Evolutionary conservation across 2,797 vertebrate genomes (phyloP), one percentile per base, ranked within the genome.

Genomic region (Myotis findleyi): DNA sequence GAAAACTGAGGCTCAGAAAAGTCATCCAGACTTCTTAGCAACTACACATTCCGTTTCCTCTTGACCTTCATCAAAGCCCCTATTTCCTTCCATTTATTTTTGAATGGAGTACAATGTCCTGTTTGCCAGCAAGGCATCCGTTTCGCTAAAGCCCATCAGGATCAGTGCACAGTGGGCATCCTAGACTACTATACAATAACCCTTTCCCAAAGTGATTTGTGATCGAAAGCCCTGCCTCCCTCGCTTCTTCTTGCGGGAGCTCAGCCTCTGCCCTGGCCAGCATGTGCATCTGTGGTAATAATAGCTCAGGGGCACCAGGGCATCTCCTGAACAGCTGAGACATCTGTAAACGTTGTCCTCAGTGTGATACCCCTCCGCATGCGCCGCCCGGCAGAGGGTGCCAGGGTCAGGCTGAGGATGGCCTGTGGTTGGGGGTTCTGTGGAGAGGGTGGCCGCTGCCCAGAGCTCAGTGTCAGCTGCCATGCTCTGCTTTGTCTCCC

Each of bases 401-500:
- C 33, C 23, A 33, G 59, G 53, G 18, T 47, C 62, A 27, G 53
- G 77, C 51, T 44, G 53, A 82, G 80, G 80, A 68, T 0, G 0
- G 44, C 2, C 0, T 41, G 25, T 18, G 41, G 44, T 41, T 9
- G 7, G 41, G n/a, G 69, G 5, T 49, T 93, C 69, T 66, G 5
- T 0, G 1, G 41, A 55, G 18, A 75, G 4, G 20, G 51, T 64
- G 49, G 69, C 51, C 87, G 51, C 51, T 18, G 2, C 51, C 47
- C 6, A 3, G 59, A 85, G 62, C 33, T 4, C 9, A 69, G 41
- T 25, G 36, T 66, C 97, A 88, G 96, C 89, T 51, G 38, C 89
- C 64, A 73, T 51, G 11, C 36, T 76, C n/a, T 87, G 83, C 98
- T 87, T 98, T 98, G 94, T 98, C 93, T 98, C 98, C 97, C 98